phyloP scores from a whole-genome alignment of 2,888 invertebrate species.

The Drosophila tripunctata region DNA sequence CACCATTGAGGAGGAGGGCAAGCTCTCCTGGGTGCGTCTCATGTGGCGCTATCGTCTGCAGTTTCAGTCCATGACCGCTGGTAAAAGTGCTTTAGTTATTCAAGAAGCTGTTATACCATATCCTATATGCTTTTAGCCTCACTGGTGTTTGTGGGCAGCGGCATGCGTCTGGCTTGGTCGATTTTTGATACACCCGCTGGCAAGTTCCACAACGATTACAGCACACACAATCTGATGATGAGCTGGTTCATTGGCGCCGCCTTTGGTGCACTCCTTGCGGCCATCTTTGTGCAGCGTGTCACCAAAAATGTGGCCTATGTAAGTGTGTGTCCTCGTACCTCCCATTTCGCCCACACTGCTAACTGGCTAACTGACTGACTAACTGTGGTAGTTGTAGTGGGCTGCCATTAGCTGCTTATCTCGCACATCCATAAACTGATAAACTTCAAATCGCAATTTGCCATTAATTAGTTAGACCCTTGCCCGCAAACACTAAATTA shows the following conservation, averaged over 20 bases:
- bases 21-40: conserved; percentile 62
- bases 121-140: conserved; percentile 58
- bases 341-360: not conserved
- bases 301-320: conserved; percentile 81
- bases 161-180: conserved; percentile 79
- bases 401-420: conserved; percentile 52
- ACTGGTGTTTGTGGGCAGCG: conserved; percentile 74
- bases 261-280: conserved; percentile 72
- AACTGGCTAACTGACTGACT: not conserved
- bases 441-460: conserved; percentile 53
- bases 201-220: conserved; percentile 53
- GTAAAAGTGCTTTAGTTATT: conserved; percentile 51
- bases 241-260: conserved; percentile 81
- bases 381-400: not conserved
- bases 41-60: conserved; percentile 78
- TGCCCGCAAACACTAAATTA: not conserved
- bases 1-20: conserved; percentile 74
- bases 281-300: conserved; percentile 74
- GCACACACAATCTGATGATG: conserved; percentile 73
- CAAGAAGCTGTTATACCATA: not conserved
- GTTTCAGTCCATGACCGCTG: conserved; percentile 76
- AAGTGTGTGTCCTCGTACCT: too few relatives aligned
- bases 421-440: conserved; percentile 41
- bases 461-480: conserved; percentile 30
- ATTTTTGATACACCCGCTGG: conserved; percentile 75